These are phyloP conservation scores for Poliocrania exsul DNA, from an alignment of 2,797 vertebrate species.

Conservation along the genomic window DNA sequence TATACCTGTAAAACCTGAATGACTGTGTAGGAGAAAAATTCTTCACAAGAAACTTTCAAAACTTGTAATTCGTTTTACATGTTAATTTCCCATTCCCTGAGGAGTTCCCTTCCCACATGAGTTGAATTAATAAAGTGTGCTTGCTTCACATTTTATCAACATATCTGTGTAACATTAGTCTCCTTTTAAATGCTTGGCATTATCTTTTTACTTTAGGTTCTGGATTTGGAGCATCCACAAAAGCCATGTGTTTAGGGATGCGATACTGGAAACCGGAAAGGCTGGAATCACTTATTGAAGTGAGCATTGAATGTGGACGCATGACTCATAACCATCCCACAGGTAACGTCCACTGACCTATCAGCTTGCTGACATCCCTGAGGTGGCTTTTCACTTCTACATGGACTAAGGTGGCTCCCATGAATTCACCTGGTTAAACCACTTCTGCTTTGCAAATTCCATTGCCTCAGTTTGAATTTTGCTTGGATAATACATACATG, in stretches of 20 bases:
- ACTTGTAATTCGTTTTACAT: neutral
- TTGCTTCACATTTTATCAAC: neutral
- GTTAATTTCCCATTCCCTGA: neutral
- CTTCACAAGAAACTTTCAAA: neutral
- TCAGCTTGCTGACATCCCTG: neutral
- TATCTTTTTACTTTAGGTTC: constrained; percentile 81
- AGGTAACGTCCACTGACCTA: constrained; percentile 74
- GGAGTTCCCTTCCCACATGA: neutral
- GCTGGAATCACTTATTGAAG: constrained; percentile 89
- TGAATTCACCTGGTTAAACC: neutral
- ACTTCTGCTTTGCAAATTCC: neutral
- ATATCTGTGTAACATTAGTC: neutral
- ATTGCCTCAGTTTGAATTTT: neutral
- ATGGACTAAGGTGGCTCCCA: rapidly evolving
- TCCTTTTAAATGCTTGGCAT: neutral
- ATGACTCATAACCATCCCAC: constrained; percentile 99
- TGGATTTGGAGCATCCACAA: constrained; percentile 93
- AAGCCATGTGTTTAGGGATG: constrained; percentile 97
- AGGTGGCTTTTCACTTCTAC: neutral
- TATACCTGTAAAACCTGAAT: neutral
- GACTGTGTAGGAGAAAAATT: neutral
- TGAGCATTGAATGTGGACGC: constrained; percentile 93
- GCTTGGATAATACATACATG: neutral
- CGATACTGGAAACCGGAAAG: constrained; percentile 93
- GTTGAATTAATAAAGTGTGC: neutral